Conservation (phyloP, 2,113 vertebrate species). For the Solea solea region DNA sequence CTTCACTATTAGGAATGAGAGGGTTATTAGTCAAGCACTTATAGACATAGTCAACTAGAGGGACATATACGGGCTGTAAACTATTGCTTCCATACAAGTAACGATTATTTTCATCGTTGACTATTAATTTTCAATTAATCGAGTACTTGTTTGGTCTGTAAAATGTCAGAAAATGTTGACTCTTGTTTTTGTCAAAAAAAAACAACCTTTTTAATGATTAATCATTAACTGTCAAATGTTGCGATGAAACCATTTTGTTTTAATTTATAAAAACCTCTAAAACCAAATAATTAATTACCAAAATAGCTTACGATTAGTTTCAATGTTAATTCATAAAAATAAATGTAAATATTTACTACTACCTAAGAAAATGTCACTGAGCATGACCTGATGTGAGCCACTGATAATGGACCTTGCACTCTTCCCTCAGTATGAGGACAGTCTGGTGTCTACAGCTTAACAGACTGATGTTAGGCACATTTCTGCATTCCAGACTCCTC, state of each 20-base stretch:
- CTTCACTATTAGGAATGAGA: conserved; percentile 6
- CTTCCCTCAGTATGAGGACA: neutral
- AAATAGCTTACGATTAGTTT: neutral
- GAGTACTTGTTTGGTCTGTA: no score
- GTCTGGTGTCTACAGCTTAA: conserved; percentile 23
- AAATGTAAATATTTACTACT: neutral
- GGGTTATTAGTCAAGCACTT: conserved; percentile 7
- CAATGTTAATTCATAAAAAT: neutral
- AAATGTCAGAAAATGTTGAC: no score
- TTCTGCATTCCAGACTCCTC: conserved; percentile 59
- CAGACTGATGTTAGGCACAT: conserved; percentile 29
- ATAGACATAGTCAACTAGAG: neutral
- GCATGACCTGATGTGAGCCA: no score
- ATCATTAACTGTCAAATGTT: no score
- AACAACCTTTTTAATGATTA: no score
- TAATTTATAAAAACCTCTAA: no score
- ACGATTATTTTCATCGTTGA: no score
- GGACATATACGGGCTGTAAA: neutral
- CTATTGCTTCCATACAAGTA: neutral
- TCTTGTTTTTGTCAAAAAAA: no score
- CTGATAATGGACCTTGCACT: neutral
- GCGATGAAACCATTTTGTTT: no score
- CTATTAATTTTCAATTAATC: no score
- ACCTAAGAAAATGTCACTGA: neutral
- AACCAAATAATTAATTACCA: no score